These are phyloP conservation scores for Eueremaeus valkanovi DNA, from an alignment of 2,888 invertebrate genomes.

Conservation along the genomic window DNA sequence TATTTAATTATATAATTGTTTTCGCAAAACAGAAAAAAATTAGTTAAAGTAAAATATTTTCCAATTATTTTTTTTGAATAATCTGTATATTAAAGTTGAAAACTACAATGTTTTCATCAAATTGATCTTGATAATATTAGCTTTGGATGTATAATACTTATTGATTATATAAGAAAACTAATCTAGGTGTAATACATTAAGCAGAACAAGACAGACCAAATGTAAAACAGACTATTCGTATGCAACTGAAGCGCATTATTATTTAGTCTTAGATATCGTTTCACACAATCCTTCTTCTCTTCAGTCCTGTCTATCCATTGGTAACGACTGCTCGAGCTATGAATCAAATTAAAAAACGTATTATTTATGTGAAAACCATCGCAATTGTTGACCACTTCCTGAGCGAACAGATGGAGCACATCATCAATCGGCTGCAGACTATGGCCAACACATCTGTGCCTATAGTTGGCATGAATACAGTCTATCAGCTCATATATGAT, in stretches of 20 bases:
- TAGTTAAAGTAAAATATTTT: too few relatives aligned
- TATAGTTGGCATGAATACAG: background rate
- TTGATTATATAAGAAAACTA: too few relatives aligned
- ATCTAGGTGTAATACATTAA: too few relatives aligned
- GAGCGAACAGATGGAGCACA: background rate
- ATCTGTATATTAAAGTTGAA: background rate
- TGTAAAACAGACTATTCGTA: too few relatives aligned
- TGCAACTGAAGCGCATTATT: too few relatives aligned
- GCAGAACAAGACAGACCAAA: too few relatives aligned
- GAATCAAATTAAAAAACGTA: background rate
- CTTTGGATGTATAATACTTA: too few relatives aligned
- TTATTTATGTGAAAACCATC: background rate
- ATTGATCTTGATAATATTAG: too few relatives aligned
- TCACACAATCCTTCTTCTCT: background rate
- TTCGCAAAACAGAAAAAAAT: too few relatives aligned
- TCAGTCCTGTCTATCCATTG: background rate
- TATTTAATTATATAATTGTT: too few relatives aligned
- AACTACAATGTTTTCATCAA: background rate
- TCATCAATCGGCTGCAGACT: conserved; percentile 1
- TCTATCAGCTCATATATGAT: background rate
- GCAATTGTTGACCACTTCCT: background rate
- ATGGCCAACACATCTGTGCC: background rate
- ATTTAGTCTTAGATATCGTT: background rate
- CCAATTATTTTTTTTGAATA: too few relatives aligned
- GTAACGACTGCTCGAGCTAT: background rate